phyloP scores from a whole-genome alignment of 2,113 vertebrate genomes.

The Hippocampus guttulatus region DNA sequence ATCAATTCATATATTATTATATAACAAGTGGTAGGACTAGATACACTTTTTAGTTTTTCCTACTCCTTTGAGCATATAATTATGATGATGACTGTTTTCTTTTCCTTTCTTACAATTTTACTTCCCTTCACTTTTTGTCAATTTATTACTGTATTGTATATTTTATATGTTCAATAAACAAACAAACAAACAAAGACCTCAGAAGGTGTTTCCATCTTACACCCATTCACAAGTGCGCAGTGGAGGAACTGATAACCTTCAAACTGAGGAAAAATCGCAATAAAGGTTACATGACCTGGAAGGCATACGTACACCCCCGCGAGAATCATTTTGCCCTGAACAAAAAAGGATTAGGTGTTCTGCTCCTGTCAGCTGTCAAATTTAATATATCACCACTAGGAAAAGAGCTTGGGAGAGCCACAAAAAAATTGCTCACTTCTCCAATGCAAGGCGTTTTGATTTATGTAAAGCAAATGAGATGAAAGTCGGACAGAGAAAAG shows the following conservation, averaged over 20 bases:
- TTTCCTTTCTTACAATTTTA: no score
- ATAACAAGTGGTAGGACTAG: no score
- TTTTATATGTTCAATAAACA: no score
- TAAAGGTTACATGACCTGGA: constrained; percentile 65
- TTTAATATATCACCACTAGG: constrained; percentile 60
- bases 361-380: constrained; percentile 58
- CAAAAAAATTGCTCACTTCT: constrained; percentile 29
- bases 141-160: no score
- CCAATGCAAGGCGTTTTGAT: constrained; percentile 47
- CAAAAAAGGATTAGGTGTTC: constrained; percentile 58
- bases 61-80: no score
- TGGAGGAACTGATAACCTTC: constrained; percentile 49
- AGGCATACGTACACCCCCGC: constrained; percentile 41
- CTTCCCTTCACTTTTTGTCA: no score
- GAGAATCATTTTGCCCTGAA: constrained; percentile 56
- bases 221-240: constrained; percentile 37
- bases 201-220: constrained; percentile 7
- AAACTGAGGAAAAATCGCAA: constrained; percentile 59
- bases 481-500: constrained; percentile 51
- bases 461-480: constrained; percentile 57
- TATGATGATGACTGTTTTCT: no score
- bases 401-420: constrained; percentile 37
- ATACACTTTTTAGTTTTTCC: no score
- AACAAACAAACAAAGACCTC: no score
- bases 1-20: no score